A percentile compares a stretch with the other conserved stretches of the same genome.
phyloP scores from a whole-genome alignment of 1,140 invertebrate genomes.

The Drosophila ironensis region DNA sequence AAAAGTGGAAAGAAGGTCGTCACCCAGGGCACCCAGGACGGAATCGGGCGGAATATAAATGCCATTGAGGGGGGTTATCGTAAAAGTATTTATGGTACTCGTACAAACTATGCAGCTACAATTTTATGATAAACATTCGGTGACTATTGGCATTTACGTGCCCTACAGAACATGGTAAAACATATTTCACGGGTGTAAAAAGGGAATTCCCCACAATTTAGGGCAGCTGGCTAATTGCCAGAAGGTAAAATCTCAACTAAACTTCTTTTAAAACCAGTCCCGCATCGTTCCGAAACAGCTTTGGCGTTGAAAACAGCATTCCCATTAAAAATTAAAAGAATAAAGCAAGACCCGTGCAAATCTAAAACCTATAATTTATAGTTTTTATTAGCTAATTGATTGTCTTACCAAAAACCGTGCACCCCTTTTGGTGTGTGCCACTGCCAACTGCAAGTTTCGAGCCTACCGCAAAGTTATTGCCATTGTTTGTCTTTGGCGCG shows the following conservation, averaged over 20 bases:
- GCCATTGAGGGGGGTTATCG: constrained; percentile 19
- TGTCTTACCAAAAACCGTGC: not conserved
- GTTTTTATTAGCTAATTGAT: not conserved
- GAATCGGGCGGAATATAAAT: constrained; percentile 12
- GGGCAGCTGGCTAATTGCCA: no score
- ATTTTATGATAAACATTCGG: not conserved
- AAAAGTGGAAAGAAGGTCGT: constrained; percentile 50
- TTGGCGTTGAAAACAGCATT: no score
- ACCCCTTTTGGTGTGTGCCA: not conserved
- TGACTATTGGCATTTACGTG: not conserved
- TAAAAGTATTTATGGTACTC: constrained; percentile 20
- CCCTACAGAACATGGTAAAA: no score
- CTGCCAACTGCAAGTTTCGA: constrained; percentile 15
- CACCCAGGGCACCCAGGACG: constrained; percentile 37
- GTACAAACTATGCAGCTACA: not conserved
- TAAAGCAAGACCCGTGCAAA: no score
- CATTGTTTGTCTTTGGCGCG: constrained; percentile 50
- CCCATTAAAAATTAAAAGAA: no score
- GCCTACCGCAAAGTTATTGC: constrained; percentile 69
- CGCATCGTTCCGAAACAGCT: no score
- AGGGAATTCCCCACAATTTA: no score
- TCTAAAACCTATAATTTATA: no score
- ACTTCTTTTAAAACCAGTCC: no score
- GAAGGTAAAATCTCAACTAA: no score
- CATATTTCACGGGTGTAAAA: no score